Conservation (phyloP, 2,797 vertebrate species). For the Rousettus madagascariensis region DNA sequence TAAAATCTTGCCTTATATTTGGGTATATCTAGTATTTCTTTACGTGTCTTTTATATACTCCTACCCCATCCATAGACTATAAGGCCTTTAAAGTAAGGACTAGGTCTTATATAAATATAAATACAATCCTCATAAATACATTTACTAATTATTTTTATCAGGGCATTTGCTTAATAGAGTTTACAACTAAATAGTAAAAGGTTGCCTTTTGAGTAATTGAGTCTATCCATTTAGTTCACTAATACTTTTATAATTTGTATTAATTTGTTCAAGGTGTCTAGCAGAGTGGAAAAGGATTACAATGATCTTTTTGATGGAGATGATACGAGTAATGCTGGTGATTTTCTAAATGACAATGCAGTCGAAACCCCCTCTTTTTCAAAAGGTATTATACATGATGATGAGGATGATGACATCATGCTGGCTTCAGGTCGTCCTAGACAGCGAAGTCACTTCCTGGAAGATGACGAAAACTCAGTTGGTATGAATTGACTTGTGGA, state of each 20-base stretch:
- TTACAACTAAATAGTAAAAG: neutral
- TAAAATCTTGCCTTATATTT: conserved; percentile 21
- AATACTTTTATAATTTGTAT: conserved; percentile 31
- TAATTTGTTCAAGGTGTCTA: conserved; percentile 75
- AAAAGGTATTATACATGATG: conserved; percentile 81
- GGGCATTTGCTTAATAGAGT: neutral
- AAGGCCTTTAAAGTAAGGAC: neutral
- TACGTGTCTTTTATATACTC: neutral
- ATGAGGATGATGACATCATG: conserved; percentile 87
- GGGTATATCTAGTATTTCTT: neutral
- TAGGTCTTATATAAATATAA: neutral
- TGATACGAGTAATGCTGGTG: conserved; percentile 75
- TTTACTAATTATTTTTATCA: conserved; percentile 32
- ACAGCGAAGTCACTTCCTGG: conserved; percentile 86
- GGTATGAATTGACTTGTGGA: conserved; percentile 84
- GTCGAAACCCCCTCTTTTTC: conserved; percentile 85
- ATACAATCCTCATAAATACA: neutral
- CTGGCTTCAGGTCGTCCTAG: conserved; percentile 84
- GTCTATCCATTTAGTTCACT: conserved; percentile 24
- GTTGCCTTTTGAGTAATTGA: conserved; percentile 17
- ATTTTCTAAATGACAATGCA: conserved; percentile 87
- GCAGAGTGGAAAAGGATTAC: conserved; percentile 84
- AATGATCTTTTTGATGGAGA: conserved; percentile 93
- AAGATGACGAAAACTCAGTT: conserved; percentile 93
- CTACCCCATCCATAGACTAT: neutral